Percentiles rank a stretch among this genome's conserved stretches.
phyloP scores from a whole-genome alignment of 2,888 invertebrate species.

The Netelia inedita region DNA sequence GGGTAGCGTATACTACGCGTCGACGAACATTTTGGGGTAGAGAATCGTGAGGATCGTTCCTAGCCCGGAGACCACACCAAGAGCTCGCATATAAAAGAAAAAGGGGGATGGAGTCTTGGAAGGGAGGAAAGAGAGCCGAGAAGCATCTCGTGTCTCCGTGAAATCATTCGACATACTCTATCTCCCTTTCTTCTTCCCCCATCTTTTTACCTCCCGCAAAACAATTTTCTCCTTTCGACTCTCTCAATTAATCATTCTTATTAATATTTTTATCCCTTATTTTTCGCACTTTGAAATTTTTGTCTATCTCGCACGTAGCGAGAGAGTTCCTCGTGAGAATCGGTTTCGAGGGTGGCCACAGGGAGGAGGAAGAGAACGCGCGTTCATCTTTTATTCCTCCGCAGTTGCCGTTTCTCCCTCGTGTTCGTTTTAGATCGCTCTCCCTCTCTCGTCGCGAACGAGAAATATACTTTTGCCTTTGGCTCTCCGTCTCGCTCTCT shows the following conservation, averaged over 20 bases:
- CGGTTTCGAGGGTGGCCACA: conserved; percentile 74
- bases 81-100: conserved; percentile 53
- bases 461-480: conserved; percentile 67
- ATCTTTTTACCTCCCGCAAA: background rate
- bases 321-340: conserved; percentile 10
- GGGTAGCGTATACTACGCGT: conserved; percentile 56
- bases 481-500: conserved; percentile 62
- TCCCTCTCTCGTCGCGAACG: conserved; percentile 55
- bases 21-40: conserved; percentile 68
- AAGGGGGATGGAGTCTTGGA: conserved; percentile 67
- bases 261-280: background rate
- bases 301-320: background rate
- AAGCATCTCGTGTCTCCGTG: conserved; percentile 82
- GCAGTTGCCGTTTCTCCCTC: conserved; percentile 62
- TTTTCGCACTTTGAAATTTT: background rate
- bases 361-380: conserved; percentile 70
- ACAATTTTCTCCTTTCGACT: conserved; percentile 14
- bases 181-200: conserved; percentile 31
- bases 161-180: conserved; percentile 83
- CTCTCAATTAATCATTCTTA: conserved; percentile 5
- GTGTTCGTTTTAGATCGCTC: conserved; percentile 51
- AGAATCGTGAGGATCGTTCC: conserved; percentile 60
- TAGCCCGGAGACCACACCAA: conserved; percentile 49
- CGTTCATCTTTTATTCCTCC: conserved; percentile 61
- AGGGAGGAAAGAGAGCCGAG: conserved; percentile 16